Evolutionary conservation across 2,797 vertebrate genomes (phyloP).

Genomic region (Cygnus olor): DNA sequence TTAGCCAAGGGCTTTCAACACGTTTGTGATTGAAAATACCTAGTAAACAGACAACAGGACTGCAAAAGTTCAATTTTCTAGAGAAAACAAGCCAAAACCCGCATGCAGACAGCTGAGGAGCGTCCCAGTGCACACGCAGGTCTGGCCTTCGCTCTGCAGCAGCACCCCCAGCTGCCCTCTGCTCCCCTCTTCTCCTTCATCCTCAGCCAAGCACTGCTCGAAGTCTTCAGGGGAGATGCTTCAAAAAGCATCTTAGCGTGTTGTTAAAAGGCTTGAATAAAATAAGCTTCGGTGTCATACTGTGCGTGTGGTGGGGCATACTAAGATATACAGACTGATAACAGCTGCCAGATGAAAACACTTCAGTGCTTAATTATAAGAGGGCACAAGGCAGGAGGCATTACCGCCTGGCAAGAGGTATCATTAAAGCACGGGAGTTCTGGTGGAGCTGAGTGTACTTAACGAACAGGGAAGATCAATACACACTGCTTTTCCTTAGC

Average conservation of each 20-base stretch:
- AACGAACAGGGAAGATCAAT: background rate
- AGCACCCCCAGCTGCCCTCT: background rate
- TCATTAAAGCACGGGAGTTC: background rate
- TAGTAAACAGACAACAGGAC: background rate
- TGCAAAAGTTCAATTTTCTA: background rate
- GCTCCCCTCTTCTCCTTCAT: background rate
- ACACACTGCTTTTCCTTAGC: background rate
- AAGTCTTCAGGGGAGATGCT: background rate
- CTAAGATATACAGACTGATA: background rate
- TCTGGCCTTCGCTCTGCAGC: no score
- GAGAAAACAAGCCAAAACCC: background rate
- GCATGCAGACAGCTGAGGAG: background rate
- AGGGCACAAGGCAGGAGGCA: background rate
- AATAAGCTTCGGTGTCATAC: background rate
- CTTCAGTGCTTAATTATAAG: conserved; percentile 2
- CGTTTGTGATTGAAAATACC: background rate
- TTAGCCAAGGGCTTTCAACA: background rate
- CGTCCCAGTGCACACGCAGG: background rate
- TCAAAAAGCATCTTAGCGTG: no score
- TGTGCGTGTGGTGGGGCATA: fast-evolving
- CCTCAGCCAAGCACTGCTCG: background rate
- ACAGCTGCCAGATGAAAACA: background rate
- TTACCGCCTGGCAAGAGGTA: background rate
- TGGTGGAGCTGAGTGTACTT: background rate
- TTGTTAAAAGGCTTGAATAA: background rate